A percentile compares a stretch with the other conserved stretches of the same genome.
Conservation (phyloP, 1,140 invertebrate genomes). For the Listronotus oregonensis region DNA sequence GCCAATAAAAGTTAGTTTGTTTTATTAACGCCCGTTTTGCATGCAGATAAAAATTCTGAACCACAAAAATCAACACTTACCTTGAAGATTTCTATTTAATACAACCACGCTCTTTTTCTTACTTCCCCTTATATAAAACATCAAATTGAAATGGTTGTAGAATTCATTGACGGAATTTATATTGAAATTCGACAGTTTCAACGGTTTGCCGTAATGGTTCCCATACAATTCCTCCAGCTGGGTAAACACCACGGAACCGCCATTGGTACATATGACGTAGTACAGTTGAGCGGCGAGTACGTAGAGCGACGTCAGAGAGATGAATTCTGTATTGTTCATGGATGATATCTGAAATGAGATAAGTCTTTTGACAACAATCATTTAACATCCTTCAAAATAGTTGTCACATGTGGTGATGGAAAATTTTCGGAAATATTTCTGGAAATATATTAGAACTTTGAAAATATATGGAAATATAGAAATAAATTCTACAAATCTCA, state of each 20-base stretch:
- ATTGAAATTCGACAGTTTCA: slow-evolving; percentile 42
- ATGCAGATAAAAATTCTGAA: too few species aligned
- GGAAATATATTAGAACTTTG: too few species aligned
- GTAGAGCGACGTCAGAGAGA: slow-evolving; percentile 46
- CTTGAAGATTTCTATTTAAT: slow-evolving; percentile 47
- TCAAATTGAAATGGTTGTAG: slow-evolving; percentile 44
- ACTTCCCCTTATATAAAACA: slow-evolving; percentile 44
- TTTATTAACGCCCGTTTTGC: too few species aligned
- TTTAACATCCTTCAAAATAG: too few species aligned
- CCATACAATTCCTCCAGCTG: slow-evolving; percentile 45
- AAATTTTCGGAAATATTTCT: too few species aligned
- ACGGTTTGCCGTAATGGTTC: slow-evolving; percentile 41
- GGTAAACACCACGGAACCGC: slow-evolving; percentile 43
- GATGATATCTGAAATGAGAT: slow-evolving; percentile 38
- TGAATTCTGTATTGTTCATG: slow-evolving; percentile 42
- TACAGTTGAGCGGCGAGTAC: slow-evolving; percentile 51
- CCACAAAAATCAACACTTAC: slow-evolving; percentile 32
- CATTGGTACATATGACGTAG: slow-evolving; percentile 45
- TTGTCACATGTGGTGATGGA: too few species aligned
- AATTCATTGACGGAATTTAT: slow-evolving; percentile 47
- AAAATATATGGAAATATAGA: too few species aligned
- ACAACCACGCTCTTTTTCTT: slow-evolving; percentile 45
- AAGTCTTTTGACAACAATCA: too few species aligned
- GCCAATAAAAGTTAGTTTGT: too few species aligned
- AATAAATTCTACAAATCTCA: too few species aligned